Conservation (phyloP, 2,113 vertebrate genomes). For the Mus spicilegus region DNA sequence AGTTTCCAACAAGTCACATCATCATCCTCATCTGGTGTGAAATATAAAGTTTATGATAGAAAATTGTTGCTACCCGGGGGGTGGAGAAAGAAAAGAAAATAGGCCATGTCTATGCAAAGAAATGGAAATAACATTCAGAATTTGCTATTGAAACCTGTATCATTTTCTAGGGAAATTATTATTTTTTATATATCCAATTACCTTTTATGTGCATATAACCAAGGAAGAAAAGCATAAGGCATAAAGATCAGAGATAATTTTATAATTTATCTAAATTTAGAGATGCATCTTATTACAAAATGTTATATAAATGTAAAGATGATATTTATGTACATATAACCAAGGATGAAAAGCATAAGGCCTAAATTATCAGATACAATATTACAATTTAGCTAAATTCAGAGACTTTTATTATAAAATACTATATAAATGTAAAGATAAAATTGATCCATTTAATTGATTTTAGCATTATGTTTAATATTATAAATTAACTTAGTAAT, state of each 20-base stretch:
- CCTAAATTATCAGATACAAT: background rate
- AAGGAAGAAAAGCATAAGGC: background rate
- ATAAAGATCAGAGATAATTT: background rate
- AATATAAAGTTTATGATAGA: conserved; percentile 12
- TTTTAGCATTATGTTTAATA: background rate
- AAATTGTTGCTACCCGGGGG: background rate
- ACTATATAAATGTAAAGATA: background rate
- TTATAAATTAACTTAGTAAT: background rate
- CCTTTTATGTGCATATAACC: background rate
- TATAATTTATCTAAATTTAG: background rate
- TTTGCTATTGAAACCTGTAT: background rate
- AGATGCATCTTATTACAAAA: background rate
- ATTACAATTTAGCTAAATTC: background rate
- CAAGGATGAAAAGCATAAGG: background rate
- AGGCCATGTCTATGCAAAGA: background rate
- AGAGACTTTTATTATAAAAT: background rate
- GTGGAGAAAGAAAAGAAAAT: background rate
- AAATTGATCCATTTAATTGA: background rate
- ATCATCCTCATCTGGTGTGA: conserved; percentile 12
- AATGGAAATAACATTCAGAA: conserved; percentile 21
- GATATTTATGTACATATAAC: background rate
- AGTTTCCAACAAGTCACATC: conserved; percentile 2
- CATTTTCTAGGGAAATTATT: background rate
- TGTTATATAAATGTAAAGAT: background rate
- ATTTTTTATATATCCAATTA: background rate